phyloP scores from a whole-genome alignment of 2,888 invertebrate genomes.

The Pandemis corylana region DNA sequence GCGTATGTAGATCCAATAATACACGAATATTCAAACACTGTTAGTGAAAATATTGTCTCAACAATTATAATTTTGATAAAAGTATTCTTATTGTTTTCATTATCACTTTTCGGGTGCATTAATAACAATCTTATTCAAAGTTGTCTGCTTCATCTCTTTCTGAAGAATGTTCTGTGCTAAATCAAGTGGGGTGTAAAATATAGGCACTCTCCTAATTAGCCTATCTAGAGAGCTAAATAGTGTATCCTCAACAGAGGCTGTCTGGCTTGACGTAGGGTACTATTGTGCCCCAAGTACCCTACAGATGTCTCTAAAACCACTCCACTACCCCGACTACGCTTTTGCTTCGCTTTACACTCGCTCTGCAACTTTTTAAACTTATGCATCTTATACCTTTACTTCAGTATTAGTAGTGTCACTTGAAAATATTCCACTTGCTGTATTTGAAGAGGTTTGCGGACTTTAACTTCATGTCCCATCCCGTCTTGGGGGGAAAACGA shows the following conservation, averaged over 20 bases:
- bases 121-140: no score
- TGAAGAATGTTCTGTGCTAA: not conserved
- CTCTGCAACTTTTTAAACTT: constrained; percentile 1
- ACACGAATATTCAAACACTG: no score
- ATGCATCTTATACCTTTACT: not conserved
- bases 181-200: constrained; percentile 19
- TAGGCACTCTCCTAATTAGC: constrained; percentile 25
- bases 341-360: constrained; percentile 42
- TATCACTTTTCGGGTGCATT: no score
- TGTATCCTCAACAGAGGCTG: constrained; percentile 24
- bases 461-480: not conserved
- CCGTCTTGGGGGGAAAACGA: not conserved
- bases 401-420: not conserved
- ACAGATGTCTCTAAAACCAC: constrained; percentile 57
- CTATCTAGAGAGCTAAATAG: constrained; percentile 37
- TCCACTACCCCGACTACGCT: constrained; percentile 50
- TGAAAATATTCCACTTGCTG: not conserved
- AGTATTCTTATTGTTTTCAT: no score
- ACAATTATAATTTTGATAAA: no score
- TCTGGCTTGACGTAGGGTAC: constrained; percentile 35
- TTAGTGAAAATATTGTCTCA: no score
- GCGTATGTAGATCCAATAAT: no score
- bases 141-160: no score
- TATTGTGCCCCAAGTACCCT: constrained; percentile 55
- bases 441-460: constrained; percentile 1